Percentiles rank a stretch among this genome's conserved stretches.
Conservation (phyloP, 2,888 invertebrate species). For the Ligdia adustata region DNA sequence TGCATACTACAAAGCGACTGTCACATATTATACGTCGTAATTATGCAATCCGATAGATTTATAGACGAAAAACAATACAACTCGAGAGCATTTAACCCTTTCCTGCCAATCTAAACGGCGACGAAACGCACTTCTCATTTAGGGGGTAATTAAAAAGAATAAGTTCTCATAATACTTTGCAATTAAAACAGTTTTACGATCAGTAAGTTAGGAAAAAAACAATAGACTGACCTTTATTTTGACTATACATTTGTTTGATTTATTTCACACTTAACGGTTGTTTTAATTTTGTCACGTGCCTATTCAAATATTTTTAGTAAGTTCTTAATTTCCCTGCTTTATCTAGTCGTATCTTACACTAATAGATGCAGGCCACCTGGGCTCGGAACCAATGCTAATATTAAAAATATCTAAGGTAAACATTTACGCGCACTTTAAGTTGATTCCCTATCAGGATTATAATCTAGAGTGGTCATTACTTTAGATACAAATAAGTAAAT, state of each 20-base stretch:
- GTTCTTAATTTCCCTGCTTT: background rate
- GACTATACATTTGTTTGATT: slow-evolving; percentile 25
- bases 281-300: slow-evolving; percentile 6
- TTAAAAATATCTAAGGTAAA: slow-evolving; percentile 30
- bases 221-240: slow-evolving; percentile 55
- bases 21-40: slow-evolving; percentile 79
- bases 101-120: slow-evolving; percentile 55
- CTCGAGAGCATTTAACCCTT: slow-evolving; percentile 66
- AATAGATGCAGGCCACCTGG: slow-evolving; percentile 34
- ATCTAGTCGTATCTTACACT: background rate
- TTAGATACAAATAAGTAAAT: slow-evolving; percentile 21
- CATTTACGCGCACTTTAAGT: slow-evolving; percentile 18
- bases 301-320: background rate
- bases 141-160: slow-evolving; percentile 75
- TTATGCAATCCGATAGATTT: slow-evolving; percentile 79
- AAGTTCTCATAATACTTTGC: slow-evolving; percentile 73
- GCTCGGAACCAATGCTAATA: slow-evolving; percentile 14
- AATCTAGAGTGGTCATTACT: slow-evolving; percentile 22
- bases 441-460: slow-evolving; percentile 22
- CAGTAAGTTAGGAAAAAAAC: slow-evolving; percentile 54
- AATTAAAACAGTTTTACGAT: slow-evolving; percentile 64
- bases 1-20: slow-evolving; percentile 79
- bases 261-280: background rate
- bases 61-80: slow-evolving; percentile 75
- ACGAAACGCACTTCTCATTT: slow-evolving; percentile 72